Percentiles rank a stretch among this genome's conserved stretches.
These are phyloP conservation scores for Tiaroga cobitis DNA, from an alignment of 2,797 vertebrate genomes.

Conservation along the genomic window DNA sequence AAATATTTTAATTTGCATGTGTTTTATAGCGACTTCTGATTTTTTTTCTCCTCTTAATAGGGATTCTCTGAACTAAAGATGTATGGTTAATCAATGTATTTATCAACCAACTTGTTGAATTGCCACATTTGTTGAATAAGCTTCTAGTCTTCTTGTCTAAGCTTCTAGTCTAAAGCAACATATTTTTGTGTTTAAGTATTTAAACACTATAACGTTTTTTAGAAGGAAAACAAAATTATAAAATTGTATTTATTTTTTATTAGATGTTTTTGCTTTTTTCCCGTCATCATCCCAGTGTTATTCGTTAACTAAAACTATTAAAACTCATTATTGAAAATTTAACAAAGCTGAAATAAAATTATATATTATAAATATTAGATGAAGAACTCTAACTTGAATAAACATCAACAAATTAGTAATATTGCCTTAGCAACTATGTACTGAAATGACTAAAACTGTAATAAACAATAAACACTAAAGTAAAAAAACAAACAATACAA, in stretches of 20 bases:
- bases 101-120: background rate
- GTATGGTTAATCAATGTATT: background rate
- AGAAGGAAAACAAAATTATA: too few species aligned
- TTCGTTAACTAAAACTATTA: background rate
- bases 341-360: background rate
- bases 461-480: background rate
- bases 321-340: background rate
- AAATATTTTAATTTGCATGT: slow-evolving; percentile 3
- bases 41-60: background rate
- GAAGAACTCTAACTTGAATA: background rate
- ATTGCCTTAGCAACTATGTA: background rate
- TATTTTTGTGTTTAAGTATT: background rate
- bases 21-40: background rate
- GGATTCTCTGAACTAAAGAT: background rate
- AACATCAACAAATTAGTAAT: background rate
- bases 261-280: background rate
- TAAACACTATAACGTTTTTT: background rate
- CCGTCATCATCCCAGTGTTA: background rate
- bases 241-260: too few species aligned
- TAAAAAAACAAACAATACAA: background rate
- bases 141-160: too few species aligned
- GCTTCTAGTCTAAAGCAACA: background rate
- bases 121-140: background rate
- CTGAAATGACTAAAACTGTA: background rate
- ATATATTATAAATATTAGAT: background rate